phyloP scores from a whole-genome alignment of 1,140 invertebrate species.

The Luehdorfia chinensis region DNA sequence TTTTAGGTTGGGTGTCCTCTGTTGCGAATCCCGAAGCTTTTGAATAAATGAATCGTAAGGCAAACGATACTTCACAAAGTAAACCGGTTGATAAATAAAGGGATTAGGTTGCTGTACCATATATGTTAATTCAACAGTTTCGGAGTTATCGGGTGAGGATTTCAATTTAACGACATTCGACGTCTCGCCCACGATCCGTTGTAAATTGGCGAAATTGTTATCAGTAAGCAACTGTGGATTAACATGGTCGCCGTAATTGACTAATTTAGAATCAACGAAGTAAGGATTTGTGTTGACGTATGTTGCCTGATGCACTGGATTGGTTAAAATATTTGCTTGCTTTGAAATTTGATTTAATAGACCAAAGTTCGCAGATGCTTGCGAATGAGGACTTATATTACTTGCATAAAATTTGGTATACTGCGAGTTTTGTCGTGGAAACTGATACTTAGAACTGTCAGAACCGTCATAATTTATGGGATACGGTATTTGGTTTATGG shows the following conservation, averaged over 20 bases:
- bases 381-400: too few relatives aligned
- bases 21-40: conserved; percentile 30
- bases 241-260: not conserved
- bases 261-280: conserved; percentile 5
- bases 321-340: not conserved
- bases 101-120: conserved; percentile 26
- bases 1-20: conserved; percentile 29
- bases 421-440: too few relatives aligned
- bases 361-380: too few relatives aligned
- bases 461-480: not conserved
- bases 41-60: conserved; percentile 43
- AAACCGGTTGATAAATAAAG: conserved; percentile 25
- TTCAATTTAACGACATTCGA: conserved; percentile 35
- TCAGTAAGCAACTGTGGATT: conserved; percentile 1
- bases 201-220: conserved; percentile 24
- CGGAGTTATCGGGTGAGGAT: conserved; percentile 23
- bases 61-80: conserved; percentile 52
- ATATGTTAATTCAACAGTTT: conserved; percentile 39
- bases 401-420: too few relatives aligned
- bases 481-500: not conserved
- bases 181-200: conserved; percentile 17
- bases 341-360: not conserved
- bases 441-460: too few relatives aligned
- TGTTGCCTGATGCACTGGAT: not conserved
- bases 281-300: conserved; percentile 2